Conservation (phyloP, 2,113 vertebrate genomes). For the Canis aureus region DNA sequence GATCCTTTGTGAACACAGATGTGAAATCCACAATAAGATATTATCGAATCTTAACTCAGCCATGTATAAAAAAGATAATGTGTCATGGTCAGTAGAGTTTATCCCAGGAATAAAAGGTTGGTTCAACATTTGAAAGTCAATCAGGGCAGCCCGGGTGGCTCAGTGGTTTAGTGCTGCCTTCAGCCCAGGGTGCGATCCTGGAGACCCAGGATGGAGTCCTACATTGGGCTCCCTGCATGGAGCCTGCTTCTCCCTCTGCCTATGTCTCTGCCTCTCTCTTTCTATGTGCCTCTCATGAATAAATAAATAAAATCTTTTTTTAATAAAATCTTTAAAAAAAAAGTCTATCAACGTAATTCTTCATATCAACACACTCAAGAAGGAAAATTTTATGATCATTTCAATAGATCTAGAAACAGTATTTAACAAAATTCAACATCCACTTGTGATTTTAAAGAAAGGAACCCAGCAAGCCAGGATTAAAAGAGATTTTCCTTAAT, state of each 20-base stretch:
- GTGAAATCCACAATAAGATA: neutral
- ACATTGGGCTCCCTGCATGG: too few relatives aligned
- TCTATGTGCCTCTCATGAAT: too few relatives aligned
- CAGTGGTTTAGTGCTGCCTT: too few relatives aligned
- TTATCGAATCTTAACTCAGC: neutral
- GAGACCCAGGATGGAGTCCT: too few relatives aligned
- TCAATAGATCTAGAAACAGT: neutral
- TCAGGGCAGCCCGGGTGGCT: neutral
- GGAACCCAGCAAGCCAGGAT: neutral
- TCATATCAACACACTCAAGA: neutral
- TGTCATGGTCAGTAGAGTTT: neutral
- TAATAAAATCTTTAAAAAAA: too few relatives aligned
- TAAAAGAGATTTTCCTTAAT: neutral
- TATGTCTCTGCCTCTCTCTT: too few relatives aligned
- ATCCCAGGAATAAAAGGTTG: neutral
- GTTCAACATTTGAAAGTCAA: neutral
- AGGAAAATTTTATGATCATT: neutral
- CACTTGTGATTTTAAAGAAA: neutral
- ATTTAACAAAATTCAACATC: neutral
- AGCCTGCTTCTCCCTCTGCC: too few relatives aligned
- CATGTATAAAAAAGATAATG: neutral
- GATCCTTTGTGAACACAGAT: neutral
- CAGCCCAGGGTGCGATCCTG: too few relatives aligned
- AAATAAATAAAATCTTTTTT: too few relatives aligned
- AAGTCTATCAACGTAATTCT: neutral